Evolutionary conservation across 1,140 invertebrate species (phyloP).

Genomic region (Oppia nitens): DNA sequence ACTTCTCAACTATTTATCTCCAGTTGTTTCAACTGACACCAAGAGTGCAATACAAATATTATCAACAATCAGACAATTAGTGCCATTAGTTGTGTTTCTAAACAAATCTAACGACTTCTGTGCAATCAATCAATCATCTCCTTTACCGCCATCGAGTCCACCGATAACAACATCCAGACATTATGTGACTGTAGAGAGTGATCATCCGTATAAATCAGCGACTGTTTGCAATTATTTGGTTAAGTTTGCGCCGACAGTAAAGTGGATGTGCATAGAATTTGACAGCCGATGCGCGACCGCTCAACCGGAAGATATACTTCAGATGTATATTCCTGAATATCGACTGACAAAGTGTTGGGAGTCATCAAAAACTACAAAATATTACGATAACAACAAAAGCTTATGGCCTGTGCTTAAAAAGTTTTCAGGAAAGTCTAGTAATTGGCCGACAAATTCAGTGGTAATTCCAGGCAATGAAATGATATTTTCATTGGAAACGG

Average conservation of each 20-base stretch:
- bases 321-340: slow-evolving; percentile 70
- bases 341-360: not conserved
- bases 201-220: slow-evolving; percentile 87
- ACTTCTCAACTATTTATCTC: slow-evolving; percentile 58
- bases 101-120: slow-evolving; percentile 37
- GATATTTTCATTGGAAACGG: slow-evolving; percentile 82
- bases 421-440: slow-evolving; percentile 39
- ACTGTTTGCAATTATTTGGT: slow-evolving; percentile 75
- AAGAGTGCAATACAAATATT: slow-evolving; percentile 77
- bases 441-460: slow-evolving; percentile 71
- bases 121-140: not conserved
- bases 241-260: slow-evolving; percentile 64
- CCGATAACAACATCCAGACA: slow-evolving; percentile 50
- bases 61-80: slow-evolving; percentile 67
- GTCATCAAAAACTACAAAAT: not conserved
- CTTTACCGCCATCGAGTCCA: not conserved
- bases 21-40: slow-evolving; percentile 58
- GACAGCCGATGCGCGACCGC: slow-evolving; percentile 77
- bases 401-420: slow-evolving; percentile 55
- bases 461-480: slow-evolving; percentile 82
- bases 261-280: slow-evolving; percentile 85
- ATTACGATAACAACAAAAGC: too few relatives aligned
- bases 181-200: slow-evolving; percentile 83
- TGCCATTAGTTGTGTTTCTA: slow-evolving; percentile 70
- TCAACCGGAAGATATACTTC: slow-evolving; percentile 78